Conservation (phyloP, 2,113 vertebrate species). For the Ceyx margarethae region DNA sequence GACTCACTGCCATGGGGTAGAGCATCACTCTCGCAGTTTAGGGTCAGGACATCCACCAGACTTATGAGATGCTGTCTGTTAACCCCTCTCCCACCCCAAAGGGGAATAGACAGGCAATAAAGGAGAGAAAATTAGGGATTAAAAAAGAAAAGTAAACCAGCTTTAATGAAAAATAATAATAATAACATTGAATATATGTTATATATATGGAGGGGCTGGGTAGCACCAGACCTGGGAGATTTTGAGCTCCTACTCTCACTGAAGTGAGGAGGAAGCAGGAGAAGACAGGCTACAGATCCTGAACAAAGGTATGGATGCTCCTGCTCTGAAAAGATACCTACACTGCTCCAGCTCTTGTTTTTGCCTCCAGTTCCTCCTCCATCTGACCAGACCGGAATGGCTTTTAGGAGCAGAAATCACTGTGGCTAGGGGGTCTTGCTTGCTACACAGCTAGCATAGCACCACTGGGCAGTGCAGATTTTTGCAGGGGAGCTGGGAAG, state of each 20-base stretch:
- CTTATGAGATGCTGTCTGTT: no score
- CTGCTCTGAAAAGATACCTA: neutral
- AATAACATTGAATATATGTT: no score
- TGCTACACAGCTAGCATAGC: neutral
- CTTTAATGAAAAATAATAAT: no score
- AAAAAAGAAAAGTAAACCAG: no score
- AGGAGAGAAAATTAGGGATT: no score
- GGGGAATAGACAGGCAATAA: no score
- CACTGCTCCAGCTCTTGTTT: rapidly evolving
- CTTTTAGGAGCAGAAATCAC: neutral
- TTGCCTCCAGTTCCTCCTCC: neutral
- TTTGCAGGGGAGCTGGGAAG: neutral
- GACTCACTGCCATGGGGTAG: neutral
- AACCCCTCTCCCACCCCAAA: no score
- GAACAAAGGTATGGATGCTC: neutral
- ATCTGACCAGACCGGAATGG: neutral
- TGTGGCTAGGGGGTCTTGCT: neutral
- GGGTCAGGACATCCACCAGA: no score
- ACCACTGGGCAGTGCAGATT: neutral
- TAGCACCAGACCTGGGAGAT: neutral
- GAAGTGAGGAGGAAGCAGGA: neutral
- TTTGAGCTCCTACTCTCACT: neutral
- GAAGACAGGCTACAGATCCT: neutral
- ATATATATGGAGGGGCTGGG: neutral
- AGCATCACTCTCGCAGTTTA: neutral